These are phyloP conservation scores for Oligia fasciuncula DNA, from an alignment of 2,888 invertebrate genomes.

Conservation along the genomic window DNA sequence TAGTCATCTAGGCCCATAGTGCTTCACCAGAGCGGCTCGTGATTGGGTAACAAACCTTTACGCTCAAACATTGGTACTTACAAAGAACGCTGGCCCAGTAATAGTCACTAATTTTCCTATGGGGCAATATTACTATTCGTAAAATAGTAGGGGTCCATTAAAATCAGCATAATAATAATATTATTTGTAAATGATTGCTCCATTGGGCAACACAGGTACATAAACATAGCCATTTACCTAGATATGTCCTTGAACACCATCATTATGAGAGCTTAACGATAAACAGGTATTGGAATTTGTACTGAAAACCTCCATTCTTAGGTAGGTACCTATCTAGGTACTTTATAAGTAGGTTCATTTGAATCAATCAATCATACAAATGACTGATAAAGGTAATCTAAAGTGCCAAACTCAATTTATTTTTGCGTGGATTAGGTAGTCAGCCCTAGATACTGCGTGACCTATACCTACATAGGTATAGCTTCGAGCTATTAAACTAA, in stretches of 20 bases:
- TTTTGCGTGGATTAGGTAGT: constrained; percentile 10
- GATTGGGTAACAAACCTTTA: constrained; percentile 17
- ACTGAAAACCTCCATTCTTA: constrained; percentile 26
- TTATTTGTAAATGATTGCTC: constrained; percentile 62
- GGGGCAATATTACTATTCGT: constrained; percentile 47
- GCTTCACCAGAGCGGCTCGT: not conserved
- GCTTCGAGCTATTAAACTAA: not conserved
- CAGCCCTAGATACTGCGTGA: not conserved
- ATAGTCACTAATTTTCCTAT: constrained; percentile 38
- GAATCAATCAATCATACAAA: constrained; percentile 31
- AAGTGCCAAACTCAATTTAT: constrained; percentile 13
- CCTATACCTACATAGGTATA: not conserved
- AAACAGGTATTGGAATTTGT: constrained; percentile 42
- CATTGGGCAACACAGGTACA: constrained; percentile 55
- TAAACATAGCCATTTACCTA: constrained; percentile 55
- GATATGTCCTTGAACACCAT: constrained; percentile 59
- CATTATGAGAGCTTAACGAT: constrained; percentile 47
- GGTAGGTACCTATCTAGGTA: not conserved
- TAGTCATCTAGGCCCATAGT: constrained; percentile 1
- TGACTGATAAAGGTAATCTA: not conserved
- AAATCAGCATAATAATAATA: constrained; percentile 62
- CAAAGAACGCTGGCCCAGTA: constrained; percentile 36
- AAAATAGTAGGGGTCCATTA: constrained; percentile 41
- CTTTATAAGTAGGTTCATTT: constrained; percentile 1
- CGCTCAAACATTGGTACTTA: constrained; percentile 8